phyloP scores from a whole-genome alignment of 2,113 vertebrate species.

The Geothlypis trichas region DNA sequence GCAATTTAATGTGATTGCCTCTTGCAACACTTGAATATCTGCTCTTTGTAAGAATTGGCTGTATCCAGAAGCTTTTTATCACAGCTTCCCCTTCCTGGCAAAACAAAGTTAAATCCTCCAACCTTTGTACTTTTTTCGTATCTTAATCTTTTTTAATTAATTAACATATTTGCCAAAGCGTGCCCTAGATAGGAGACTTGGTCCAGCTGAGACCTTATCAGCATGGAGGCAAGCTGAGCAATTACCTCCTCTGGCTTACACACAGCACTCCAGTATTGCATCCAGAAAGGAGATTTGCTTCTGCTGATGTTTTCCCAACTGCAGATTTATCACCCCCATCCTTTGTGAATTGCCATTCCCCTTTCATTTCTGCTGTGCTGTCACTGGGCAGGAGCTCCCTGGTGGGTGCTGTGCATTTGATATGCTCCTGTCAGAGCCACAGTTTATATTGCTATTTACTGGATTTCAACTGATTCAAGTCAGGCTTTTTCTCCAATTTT shows the following conservation, averaged over 20 bases:
- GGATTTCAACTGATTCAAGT: background rate
- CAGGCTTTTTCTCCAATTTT: background rate
- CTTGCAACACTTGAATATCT: background rate
- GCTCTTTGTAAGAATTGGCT: background rate
- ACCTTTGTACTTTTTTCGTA: background rate
- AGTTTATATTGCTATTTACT: background rate
- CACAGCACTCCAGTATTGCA: background rate
- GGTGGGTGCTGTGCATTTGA: accelerated
- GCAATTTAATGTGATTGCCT: slow-evolving; percentile 35
- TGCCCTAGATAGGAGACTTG: background rate
- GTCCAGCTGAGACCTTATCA: background rate
- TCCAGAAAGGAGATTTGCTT: background rate
- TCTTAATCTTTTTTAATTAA: slow-evolving; percentile 8
- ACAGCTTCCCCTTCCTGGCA: slow-evolving; percentile 19
- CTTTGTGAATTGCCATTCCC: background rate
- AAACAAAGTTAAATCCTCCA: background rate
- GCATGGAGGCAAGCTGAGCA: background rate
- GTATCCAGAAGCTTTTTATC: slow-evolving; percentile 1
- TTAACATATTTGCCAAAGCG: background rate
- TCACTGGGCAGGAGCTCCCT: background rate
- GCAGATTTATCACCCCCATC: background rate
- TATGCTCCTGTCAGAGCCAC: background rate
- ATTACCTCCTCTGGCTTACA: background rate
- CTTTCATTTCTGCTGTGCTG: background rate
- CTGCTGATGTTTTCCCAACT: background rate